A percentile compares a stretch with the other conserved stretches of the same genome.
Evolutionary conservation across 2,888 invertebrate species (phyloP).

Genomic region (Mythimna albipuncta): DNA sequence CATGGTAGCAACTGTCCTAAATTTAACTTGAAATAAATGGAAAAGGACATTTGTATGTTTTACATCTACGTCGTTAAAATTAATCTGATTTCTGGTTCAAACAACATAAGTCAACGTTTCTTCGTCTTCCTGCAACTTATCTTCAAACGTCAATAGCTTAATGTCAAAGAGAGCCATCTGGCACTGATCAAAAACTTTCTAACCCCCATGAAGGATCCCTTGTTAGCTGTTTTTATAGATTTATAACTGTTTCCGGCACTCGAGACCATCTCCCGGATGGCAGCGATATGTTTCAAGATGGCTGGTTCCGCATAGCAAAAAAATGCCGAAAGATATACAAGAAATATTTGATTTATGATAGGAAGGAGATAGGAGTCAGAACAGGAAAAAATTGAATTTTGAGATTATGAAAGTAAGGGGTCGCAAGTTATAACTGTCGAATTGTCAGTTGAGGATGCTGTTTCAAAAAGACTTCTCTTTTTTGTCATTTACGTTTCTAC

Average conservation of each 20-base stretch:
- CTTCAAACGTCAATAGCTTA: slow-evolving; percentile 38
- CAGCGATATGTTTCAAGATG: slow-evolving; percentile 78
- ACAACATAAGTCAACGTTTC: slow-evolving; percentile 36
- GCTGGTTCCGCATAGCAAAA: slow-evolving; percentile 63
- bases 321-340: slow-evolving; percentile 33
- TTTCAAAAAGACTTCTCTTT: not conserved
- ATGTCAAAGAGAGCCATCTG: slow-evolving; percentile 60
- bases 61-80: slow-evolving; percentile 14
- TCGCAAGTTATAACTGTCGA: not conserved
- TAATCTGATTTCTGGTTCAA: slow-evolving; percentile 25
- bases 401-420: slow-evolving; percentile 4
- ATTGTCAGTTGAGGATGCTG: not conserved
- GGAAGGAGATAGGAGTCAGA: slow-evolving; percentile 16
- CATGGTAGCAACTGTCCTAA: slow-evolving; percentile 2
- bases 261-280: slow-evolving; percentile 80
- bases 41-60: slow-evolving; percentile 11
- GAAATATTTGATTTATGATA: slow-evolving; percentile 62
- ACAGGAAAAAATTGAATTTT: slow-evolving; percentile 1
- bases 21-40: slow-evolving; percentile 18
- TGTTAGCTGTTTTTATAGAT: slow-evolving; percentile 77
- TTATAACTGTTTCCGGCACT: slow-evolving; percentile 81
- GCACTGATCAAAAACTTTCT: slow-evolving; percentile 59
- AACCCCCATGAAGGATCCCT: slow-evolving; percentile 66
- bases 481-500: not conserved
- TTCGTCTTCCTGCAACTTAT: slow-evolving; percentile 48